phyloP scores from a whole-genome alignment of 2,888 invertebrate species.

The Apomyelois bistriatella region DNA sequence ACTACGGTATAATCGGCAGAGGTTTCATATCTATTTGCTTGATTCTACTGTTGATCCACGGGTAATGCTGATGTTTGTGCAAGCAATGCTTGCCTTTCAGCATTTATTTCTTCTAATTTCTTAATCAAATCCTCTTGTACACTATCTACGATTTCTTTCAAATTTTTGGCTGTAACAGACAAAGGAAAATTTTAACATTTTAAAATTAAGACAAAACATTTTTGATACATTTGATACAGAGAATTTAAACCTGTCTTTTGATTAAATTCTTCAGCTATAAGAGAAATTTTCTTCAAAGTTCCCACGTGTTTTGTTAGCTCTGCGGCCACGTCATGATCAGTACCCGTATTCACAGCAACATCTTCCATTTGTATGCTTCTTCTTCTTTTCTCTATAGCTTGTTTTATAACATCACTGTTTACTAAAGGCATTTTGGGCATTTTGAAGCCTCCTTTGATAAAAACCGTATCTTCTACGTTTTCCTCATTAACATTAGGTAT shows the following conservation, averaged over 20 bases:
- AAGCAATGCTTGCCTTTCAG: constrained; percentile 36
- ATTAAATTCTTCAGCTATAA: constrained; percentile 74
- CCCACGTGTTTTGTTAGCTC: constrained; percentile 60
- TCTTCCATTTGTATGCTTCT: constrained; percentile 39
- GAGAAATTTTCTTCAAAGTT: constrained; percentile 62
- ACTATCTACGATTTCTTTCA: constrained; percentile 71
- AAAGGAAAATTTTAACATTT: too few relatives aligned
- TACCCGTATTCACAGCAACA: constrained; percentile 51
- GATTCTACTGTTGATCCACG: constrained; percentile 21
- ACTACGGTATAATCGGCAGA: not conserved
- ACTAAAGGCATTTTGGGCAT: constrained; percentile 68
- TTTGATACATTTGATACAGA: not conserved
- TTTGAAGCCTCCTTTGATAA: constrained; percentile 35
- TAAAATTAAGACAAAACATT: not conserved
- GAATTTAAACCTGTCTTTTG: constrained; percentile 61
- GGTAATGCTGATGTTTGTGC: constrained; percentile 22
- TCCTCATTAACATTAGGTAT: constrained; percentile 18
- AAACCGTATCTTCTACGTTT: constrained; percentile 21
- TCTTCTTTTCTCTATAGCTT: constrained; percentile 35
- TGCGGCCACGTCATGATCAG: constrained; percentile 57
- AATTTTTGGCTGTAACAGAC: constrained; percentile 59
- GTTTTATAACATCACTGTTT: constrained; percentile 55
- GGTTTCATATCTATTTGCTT: constrained; percentile 14
- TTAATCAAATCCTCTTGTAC: constrained; percentile 68
- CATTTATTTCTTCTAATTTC: constrained; percentile 61